Evolutionary conservation across 2,888 invertebrate species (phyloP).

Genomic region (Ellobium chinense): DNA sequence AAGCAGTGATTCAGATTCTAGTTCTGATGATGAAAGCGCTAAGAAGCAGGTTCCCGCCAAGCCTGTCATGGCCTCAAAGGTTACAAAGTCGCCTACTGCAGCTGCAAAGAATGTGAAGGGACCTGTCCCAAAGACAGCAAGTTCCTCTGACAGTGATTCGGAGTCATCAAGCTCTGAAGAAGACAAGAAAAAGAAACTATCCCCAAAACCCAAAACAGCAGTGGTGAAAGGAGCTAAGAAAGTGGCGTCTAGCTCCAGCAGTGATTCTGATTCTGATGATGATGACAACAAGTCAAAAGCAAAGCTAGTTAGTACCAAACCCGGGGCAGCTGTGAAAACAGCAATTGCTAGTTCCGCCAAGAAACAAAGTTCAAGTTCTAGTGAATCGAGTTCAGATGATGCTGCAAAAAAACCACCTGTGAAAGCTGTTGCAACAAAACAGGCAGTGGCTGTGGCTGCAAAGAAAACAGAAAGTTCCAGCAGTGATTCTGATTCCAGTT

Average conservation of each 20-base stretch:
- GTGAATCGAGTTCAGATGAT: slow-evolving; percentile 32
- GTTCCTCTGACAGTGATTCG: slow-evolving; percentile 49
- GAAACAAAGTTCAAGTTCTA: slow-evolving; percentile 43
- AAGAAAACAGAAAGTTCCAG: slow-evolving; percentile 36
- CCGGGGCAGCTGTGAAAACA: slow-evolving; percentile 11
- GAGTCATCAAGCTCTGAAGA: slow-evolving; percentile 49
- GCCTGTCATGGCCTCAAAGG: background rate
- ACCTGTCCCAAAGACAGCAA: slow-evolving; percentile 27
- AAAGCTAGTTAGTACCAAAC: background rate
- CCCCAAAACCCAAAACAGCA: slow-evolving; percentile 34
- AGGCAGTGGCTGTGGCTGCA: background rate
- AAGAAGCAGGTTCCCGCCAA: slow-evolving; percentile 7
- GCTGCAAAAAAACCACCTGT: slow-evolving; percentile 19
- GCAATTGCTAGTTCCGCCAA: slow-evolving; percentile 9
- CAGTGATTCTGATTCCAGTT: slow-evolving; percentile 54
- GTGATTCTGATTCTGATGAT: slow-evolving; percentile 48
- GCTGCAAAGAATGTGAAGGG: background rate
- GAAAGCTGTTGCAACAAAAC: background rate
- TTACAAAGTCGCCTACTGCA: background rate
- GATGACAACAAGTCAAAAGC: background rate
- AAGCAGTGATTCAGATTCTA: slow-evolving; percentile 43
- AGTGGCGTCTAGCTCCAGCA: slow-evolving; percentile 46
- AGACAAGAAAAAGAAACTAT: slow-evolving; percentile 28
- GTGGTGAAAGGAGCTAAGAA: slow-evolving; percentile 33
- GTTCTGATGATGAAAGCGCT: slow-evolving; percentile 36